Evolutionary conservation across 2,797 vertebrate species (phyloP), one percentile per base, ranked within the genome.

Genomic region (Tenualosa thibaudeaui): DNA sequence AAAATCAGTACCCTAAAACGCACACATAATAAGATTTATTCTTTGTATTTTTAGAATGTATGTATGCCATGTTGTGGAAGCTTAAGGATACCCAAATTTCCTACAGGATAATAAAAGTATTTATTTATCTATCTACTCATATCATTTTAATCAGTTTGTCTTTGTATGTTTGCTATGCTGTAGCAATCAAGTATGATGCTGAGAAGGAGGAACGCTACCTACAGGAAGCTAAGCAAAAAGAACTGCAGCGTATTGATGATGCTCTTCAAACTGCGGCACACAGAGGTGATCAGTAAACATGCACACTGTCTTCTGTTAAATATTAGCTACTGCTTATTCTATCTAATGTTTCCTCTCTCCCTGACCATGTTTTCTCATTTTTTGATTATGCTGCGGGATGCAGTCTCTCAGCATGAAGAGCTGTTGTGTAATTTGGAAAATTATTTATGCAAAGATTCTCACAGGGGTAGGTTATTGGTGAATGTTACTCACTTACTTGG

Each of bases 111-210:
- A 31, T 31, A 31, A 31, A 31, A 31, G 31, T 31, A 31, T 31
- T 31, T 49, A 49, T 49, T 49, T 49, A 49, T 49, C 46, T 49
- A 5, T 49, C 46, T 51, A 51, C 50, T 9, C 10, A 51, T 51
- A 51, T 51, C 7, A 51, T 51, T 51, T 51, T 12, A 51, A 9
- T 9, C 10, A 51, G 50, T 51, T 71, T 12, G 46, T 49, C 46
- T 78, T 13, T 84, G 22, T 82, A 50, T 87, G 71, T 86, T 87
- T 88, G 12, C 83, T 31, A 13, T 3, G 83, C 90, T 87, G 22
- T 86, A 99, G 98, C 96, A 0, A 95, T 99, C 85, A 96, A 97
- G 88, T 99, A 97, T 65, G 98, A 99, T 93, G 95, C 96, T 51
- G 96, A 93, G 22, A 99, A 98, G 90, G 98, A 99, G 90, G 97